Conservation (phyloP, 2,888 invertebrate species). For the Coremacera marginata region DNA sequence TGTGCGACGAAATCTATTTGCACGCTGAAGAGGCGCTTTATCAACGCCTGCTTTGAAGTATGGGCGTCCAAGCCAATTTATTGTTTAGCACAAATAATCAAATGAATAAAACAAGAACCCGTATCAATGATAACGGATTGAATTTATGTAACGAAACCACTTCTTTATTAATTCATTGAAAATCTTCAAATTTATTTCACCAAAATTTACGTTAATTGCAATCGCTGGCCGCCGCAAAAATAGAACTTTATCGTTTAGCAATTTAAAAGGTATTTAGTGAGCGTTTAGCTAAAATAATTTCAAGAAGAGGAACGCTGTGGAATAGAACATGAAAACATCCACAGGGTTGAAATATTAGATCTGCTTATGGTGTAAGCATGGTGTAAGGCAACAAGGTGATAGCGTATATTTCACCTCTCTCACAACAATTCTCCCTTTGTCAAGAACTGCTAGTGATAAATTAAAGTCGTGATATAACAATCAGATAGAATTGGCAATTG, state of each 20-base stretch:
- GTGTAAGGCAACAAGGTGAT: too few species aligned
- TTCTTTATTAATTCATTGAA: background rate
- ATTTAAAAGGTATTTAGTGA: background rate
- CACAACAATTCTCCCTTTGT: too few species aligned
- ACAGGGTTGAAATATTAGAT: too few species aligned
- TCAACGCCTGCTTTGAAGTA: background rate
- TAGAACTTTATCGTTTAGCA: slow-evolving; percentile 26
- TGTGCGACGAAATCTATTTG: background rate
- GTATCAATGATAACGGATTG: background rate
- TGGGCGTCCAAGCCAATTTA: background rate
- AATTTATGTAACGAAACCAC: background rate
- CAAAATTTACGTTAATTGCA: background rate
- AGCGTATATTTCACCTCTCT: too few species aligned
- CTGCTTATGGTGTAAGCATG: too few species aligned
- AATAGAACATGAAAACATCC: too few species aligned
- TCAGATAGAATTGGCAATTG: too few species aligned
- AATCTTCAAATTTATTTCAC: background rate
- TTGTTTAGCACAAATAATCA: background rate
- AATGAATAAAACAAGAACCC: background rate
- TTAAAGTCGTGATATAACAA: too few species aligned
- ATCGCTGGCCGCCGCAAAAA: slow-evolving; percentile 41
- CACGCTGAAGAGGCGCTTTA: background rate
- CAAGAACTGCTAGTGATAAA: too few species aligned
- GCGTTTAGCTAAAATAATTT: too few species aligned
- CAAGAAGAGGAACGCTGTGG: too few species aligned